These are phyloP conservation scores for Drosophila neutralis DNA, from an alignment of 2,888 invertebrate species.

Conservation along the genomic window DNA sequence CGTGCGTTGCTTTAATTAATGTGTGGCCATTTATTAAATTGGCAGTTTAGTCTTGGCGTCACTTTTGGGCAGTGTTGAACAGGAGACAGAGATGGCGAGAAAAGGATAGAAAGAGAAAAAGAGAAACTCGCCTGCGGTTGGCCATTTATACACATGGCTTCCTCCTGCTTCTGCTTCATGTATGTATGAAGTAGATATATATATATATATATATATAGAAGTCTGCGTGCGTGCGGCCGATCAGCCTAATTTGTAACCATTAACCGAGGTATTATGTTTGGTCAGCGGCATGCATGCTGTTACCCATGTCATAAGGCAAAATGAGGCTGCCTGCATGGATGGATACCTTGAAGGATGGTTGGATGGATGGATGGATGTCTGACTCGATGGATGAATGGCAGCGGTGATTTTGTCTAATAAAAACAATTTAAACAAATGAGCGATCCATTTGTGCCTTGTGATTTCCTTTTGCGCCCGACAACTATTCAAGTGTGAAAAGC, in stretches of 20 bases:
- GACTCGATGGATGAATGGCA: slow-evolving; percentile 35
- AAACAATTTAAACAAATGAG: slow-evolving; percentile 76
- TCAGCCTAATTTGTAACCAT: slow-evolving; percentile 82
- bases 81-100: neutral
- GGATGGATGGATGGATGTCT: slow-evolving; percentile 23
- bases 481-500: slow-evolving; percentile 26
- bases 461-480: slow-evolving; percentile 8
- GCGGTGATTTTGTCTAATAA: slow-evolving; percentile 78
- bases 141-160: slow-evolving; percentile 53
- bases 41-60: slow-evolving; percentile 77
- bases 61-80: slow-evolving; percentile 42
- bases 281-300: slow-evolving; percentile 64
- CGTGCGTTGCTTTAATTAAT: slow-evolving; percentile 78
- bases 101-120: slow-evolving; percentile 29
- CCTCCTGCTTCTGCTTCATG: slow-evolving; percentile 16
- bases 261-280: slow-evolving; percentile 77
- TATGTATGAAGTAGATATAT: neutral
- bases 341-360: slow-evolving; percentile 27
- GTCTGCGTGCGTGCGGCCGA: slow-evolving; percentile 63
- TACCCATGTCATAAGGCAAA: slow-evolving; percentile 35
- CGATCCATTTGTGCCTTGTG: slow-evolving; percentile 15
- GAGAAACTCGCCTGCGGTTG: slow-evolving; percentile 45
- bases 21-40: slow-evolving; percentile 83
- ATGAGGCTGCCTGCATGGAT: slow-evolving; percentile 5
- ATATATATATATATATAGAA: slow-evolving; percentile 7